Percentiles rank a stretch among this genome's conserved stretches.
These are phyloP conservation scores for Semnornis frantzii DNA, from an alignment of 2,113 vertebrate genomes.

Conservation along the genomic window DNA sequence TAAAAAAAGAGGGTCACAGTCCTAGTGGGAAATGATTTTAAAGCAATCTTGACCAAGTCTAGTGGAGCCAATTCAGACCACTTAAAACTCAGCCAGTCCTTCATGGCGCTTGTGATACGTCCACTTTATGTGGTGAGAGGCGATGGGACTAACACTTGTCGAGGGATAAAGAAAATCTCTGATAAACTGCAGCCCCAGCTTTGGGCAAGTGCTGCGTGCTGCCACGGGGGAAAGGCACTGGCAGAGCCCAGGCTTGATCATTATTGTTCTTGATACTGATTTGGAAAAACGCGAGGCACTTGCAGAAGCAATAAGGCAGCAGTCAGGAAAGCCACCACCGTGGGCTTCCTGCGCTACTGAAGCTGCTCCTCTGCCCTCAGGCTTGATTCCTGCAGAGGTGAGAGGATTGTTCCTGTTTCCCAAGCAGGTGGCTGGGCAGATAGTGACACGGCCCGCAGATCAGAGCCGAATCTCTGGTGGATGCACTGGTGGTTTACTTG, in stretches of 20 bases:
- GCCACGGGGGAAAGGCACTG: neutral
- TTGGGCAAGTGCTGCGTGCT: neutral
- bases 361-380: neutral
- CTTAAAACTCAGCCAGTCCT: constrained; percentile 47
- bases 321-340: neutral
- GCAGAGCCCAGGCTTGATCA: neutral
- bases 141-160: neutral
- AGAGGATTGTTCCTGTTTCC: neutral
- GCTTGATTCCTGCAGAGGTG: neutral
- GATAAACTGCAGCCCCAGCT: neutral
- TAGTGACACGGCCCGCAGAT: neutral
- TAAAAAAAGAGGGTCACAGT: constrained; percentile 38
- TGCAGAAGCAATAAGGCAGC: neutral
- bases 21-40: constrained; percentile 61
- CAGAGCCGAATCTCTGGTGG: neutral
- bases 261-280: neutral
- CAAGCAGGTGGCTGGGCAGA: neutral
- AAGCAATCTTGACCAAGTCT: constrained; percentile 59
- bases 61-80: constrained; percentile 59
- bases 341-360: neutral
- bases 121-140: constrained; percentile 6
- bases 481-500: neutral
- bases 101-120: constrained; percentile 24
- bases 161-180: neutral
- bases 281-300: neutral